Evolutionary conservation across 2,797 vertebrate genomes (phyloP).

Genomic region (Danionella dracula): DNA sequence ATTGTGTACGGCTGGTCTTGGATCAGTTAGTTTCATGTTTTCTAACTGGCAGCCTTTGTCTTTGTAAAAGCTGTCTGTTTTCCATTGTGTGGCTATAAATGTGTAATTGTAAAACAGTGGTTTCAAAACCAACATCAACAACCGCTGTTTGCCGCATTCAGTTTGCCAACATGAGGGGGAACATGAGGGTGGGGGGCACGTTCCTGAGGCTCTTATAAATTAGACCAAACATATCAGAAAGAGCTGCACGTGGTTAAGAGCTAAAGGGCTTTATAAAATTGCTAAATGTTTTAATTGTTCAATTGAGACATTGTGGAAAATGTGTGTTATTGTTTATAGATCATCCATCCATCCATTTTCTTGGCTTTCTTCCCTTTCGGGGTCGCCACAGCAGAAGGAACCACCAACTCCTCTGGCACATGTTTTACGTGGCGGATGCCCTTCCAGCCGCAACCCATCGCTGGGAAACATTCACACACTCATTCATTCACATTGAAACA

Average conservation of each 20-base stretch:
- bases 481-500: no score
- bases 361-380: no score
- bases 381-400: no score
- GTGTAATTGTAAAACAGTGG: constrained; percentile 31
- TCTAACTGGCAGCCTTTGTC: constrained; percentile 20
- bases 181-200: constrained; percentile 57
- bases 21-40: constrained; percentile 8
- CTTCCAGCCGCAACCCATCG: no score
- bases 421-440: no score
- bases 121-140: constrained; percentile 62
- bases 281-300: no score
- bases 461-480: no score
- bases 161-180: constrained; percentile 59
- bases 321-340: no score
- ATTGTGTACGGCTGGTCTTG: constrained; percentile 11
- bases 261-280: no score
- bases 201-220: constrained; percentile 54
- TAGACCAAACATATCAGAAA: constrained; percentile 52
- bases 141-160: constrained; percentile 57
- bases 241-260: constrained; percentile 55
- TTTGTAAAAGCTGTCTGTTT: constrained; percentile 22
- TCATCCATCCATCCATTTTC: no score
- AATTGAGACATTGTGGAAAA: no score
- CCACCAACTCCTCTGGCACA: no score
- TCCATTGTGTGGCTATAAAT: constrained; percentile 31